A percentile compares a stretch with the other conserved stretches of the same genome.
phyloP scores from a whole-genome alignment of 2,113 vertebrate genomes.

The Cichladusa arquata region DNA sequence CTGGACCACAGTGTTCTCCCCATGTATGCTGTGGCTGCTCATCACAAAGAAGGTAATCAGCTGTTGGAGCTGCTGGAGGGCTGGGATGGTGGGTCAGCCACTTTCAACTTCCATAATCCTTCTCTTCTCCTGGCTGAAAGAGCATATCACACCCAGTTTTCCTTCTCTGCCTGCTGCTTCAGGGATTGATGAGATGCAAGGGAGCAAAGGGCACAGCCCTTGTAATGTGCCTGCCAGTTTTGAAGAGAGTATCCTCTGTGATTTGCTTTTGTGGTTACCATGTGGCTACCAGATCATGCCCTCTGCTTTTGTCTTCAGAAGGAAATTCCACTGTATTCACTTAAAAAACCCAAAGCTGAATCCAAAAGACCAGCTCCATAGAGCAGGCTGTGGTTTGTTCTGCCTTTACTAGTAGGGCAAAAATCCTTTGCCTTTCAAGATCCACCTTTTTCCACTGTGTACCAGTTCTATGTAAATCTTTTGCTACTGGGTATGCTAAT shows the following conservation, averaged over 20 bases:
- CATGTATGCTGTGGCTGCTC: accelerated
- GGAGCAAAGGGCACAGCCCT: background rate
- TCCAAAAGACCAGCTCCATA: background rate
- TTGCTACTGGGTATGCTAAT: background rate
- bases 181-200: background rate
- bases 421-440: background rate
- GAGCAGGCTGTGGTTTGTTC: background rate
- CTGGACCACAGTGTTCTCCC: accelerated
- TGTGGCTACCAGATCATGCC: background rate
- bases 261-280: background rate
- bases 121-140: background rate
- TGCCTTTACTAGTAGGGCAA: background rate
- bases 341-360: background rate
- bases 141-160: background rate
- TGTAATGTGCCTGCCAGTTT: background rate
- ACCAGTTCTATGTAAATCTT: background rate
- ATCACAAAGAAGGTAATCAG: background rate
- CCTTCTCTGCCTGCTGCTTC: background rate
- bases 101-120: background rate
- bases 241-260: background rate
- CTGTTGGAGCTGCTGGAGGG: background rate
- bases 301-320: background rate
- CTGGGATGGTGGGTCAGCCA: background rate
- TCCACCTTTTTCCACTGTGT: background rate
- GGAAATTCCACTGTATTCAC: background rate